phyloP scores from a whole-genome alignment of 1,140 invertebrate genomes.

The Heterodera carotae region DNA sequence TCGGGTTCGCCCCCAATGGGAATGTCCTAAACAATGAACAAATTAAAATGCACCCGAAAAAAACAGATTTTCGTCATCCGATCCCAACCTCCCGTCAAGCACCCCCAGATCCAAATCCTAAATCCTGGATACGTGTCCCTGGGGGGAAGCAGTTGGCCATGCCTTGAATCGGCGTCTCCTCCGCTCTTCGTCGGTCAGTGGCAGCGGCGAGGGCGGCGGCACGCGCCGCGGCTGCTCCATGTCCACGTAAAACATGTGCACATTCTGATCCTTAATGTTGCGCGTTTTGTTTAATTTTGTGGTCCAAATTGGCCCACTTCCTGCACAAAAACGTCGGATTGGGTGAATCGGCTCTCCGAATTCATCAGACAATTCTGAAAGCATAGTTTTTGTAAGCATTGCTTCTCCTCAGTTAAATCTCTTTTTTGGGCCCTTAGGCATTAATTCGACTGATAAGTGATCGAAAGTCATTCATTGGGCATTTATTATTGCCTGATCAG shows the following conservation, averaged over 20 bases:
- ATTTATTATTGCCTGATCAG: constrained; percentile 38
- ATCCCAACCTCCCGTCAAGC: too few species aligned
- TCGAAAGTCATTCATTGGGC: too few species aligned
- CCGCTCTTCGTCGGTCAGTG: not conserved
- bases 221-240: constrained; percentile 3
- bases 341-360: constrained; percentile 38
- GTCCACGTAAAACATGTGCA: constrained; percentile 22
- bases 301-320: constrained; percentile 28
- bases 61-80: too few species aligned
- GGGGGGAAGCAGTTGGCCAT: not conserved
- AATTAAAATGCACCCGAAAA: too few species aligned
- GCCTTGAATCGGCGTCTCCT: not conserved
- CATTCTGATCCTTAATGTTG: constrained; percentile 5
- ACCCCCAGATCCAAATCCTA: too few species aligned
- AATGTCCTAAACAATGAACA: constrained; percentile 14
- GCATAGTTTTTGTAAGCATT: not conserved
- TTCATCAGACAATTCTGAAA: constrained; percentile 41
- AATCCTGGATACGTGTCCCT: too few species aligned
- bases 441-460: too few species aligned
- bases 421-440: too few species aligned
- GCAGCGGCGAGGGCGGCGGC: not conserved
- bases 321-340: constrained; percentile 40
- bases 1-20: not conserved
- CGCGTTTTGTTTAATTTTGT: not conserved
- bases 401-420: too few species aligned